Evolutionary conservation across 2,888 invertebrate genomes (phyloP).

Genomic region (Cepaea hortensis): DNA sequence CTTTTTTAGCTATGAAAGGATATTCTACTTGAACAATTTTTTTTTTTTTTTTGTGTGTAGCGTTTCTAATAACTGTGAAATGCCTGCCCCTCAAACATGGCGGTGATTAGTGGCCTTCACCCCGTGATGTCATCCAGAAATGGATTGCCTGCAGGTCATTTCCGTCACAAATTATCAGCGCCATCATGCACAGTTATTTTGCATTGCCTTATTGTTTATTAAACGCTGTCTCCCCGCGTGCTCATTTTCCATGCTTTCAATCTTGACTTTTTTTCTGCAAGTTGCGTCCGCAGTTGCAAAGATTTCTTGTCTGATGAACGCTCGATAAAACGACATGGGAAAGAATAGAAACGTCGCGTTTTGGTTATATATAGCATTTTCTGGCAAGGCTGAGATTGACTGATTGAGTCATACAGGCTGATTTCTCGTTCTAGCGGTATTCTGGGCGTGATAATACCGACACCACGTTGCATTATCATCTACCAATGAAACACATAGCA

Average conservation of each 20-base stretch:
- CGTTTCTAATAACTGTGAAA: neutral
- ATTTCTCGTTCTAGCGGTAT: no score
- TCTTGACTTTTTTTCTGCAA: neutral
- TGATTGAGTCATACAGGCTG: neutral
- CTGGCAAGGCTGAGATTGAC: neutral
- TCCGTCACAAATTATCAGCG: constrained; percentile 33
- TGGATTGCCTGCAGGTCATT: constrained; percentile 34
- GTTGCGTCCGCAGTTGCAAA: neutral
- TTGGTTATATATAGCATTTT: neutral
- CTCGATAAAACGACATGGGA: neutral
- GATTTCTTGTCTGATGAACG: constrained; percentile 2
- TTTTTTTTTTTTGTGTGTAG: neutral
- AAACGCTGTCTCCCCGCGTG: constrained; percentile 8
- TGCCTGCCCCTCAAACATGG: neutral
- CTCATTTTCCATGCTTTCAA: constrained; percentile 26
- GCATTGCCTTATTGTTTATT: constrained; percentile 36
- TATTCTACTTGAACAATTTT: neutral
- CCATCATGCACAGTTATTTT: constrained; percentile 14
- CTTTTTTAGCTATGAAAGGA: neutral
- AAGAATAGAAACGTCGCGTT: neutral
- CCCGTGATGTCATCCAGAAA: constrained; percentile 34
- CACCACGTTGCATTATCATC: no score
- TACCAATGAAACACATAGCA: no score
- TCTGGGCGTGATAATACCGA: no score
- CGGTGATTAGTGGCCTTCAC: neutral